These are phyloP conservation scores for Labeo calbasu DNA, from an alignment of 2,797 vertebrate species.

Conservation along the genomic window DNA sequence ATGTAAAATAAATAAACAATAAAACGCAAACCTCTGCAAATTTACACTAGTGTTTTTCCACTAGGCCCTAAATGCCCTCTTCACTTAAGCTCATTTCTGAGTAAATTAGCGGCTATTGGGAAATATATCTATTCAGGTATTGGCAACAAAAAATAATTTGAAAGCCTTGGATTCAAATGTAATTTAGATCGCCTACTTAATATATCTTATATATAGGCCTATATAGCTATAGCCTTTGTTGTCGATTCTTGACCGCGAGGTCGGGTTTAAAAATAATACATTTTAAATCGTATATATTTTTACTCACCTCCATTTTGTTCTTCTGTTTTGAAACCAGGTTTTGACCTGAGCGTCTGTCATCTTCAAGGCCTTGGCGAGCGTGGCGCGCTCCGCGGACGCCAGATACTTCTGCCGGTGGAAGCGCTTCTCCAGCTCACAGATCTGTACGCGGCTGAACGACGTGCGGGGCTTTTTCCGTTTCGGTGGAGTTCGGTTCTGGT, in stretches of 20 bases:
- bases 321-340: conserved; percentile 98
- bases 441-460: conserved; percentile 93
- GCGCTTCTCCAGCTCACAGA: conserved; percentile 95
- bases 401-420: conserved; percentile 97
- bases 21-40: conserved; percentile 74
- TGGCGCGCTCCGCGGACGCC: conserved; percentile 90
- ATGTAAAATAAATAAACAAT: conserved; percentile 58
- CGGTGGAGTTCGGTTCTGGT: conserved; percentile 95
- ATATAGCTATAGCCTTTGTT: background rate
- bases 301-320: conserved; percentile 96
- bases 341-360: conserved; percentile 99
- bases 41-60: conserved; percentile 68
- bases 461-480: conserved; percentile 96
- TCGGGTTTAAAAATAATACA: background rate
- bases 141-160: background rate
- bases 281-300: background rate
- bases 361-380: conserved; percentile 91
- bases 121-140: conserved; percentile 35
- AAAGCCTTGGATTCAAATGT: too few relatives aligned
- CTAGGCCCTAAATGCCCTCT: conserved; percentile 26
- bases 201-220: too few relatives aligned
- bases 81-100: conserved; percentile 42
- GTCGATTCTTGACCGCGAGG: background rate
- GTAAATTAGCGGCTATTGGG: conserved; percentile 31
- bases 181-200: too few relatives aligned